These are phyloP conservation scores for Drosophila atroscutellata DNA, from an alignment of 2,888 invertebrate genomes.

Conservation along the genomic window DNA sequence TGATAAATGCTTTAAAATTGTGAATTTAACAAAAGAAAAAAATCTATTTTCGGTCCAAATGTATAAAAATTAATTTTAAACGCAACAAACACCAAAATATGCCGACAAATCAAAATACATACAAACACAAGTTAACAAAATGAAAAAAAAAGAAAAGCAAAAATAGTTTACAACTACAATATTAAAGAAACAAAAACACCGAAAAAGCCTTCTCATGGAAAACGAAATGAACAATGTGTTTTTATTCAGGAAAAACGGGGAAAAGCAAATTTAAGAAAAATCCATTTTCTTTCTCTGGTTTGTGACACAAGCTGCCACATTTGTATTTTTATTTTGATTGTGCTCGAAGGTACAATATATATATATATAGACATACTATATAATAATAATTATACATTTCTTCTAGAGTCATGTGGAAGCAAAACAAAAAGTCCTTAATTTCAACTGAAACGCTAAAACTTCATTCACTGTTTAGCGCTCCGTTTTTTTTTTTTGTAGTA, in stretches of 20 bases:
- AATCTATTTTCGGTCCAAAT: conserved; percentile 73
- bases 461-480: conserved; percentile 6
- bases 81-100: conserved; percentile 49
- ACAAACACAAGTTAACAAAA: conserved; percentile 52
- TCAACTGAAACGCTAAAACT: conserved; percentile 13
- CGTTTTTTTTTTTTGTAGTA: neutral
- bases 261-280: neutral
- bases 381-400: conserved; percentile 7
- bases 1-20: conserved; percentile 63
- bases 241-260: conserved; percentile 15
- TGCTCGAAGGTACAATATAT: neutral
- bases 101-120: conserved; percentile 57
- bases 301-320: conserved; percentile 1
- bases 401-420: neutral
- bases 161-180: conserved; percentile 47
- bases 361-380: conserved; percentile 4
- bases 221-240: conserved; percentile 42
- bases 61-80: conserved; percentile 60
- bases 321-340: neutral
- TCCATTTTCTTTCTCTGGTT: neutral
- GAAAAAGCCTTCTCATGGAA: conserved; percentile 78
- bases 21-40: conserved; percentile 32
- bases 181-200: conserved; percentile 65
- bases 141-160: conserved; percentile 41
- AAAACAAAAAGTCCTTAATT: conserved; percentile 15